These are phyloP conservation scores for Littorina saxatilis DNA, from an alignment of 1,140 invertebrate species.

Conservation along the genomic window DNA sequence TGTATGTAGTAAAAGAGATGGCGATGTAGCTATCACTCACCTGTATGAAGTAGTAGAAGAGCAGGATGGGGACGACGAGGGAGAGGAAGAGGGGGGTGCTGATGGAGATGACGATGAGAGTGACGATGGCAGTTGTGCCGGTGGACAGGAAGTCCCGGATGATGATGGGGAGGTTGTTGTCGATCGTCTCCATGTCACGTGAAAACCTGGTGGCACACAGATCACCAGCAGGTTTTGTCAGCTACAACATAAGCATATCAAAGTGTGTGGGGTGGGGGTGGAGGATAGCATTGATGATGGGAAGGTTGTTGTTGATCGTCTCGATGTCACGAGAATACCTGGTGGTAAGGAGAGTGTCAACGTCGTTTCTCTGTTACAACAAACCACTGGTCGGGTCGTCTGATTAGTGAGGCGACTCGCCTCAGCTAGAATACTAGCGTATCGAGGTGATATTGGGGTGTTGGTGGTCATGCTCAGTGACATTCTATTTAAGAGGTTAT, in stretches of 20 bases:
- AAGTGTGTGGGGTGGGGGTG: neutral
- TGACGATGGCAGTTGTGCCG: conserved; percentile 51
- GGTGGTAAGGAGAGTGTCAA: conserved; percentile 70
- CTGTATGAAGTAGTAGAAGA: conserved; percentile 80
- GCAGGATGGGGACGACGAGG: conserved; percentile 77
- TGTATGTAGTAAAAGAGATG: too few species aligned
- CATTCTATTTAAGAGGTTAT: too few species aligned
- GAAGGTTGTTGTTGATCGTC: conserved; percentile 77
- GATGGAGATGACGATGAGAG: conserved; percentile 58
- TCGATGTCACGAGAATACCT: conserved; percentile 80
- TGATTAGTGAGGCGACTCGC: too few species aligned
- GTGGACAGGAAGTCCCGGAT: conserved; percentile 68
- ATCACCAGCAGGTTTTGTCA: neutral
- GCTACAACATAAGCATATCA: neutral
- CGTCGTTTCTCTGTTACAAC: too few species aligned
- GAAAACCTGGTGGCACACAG: conserved; percentile 77
- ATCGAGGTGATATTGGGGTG: too few species aligned
- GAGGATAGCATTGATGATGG: conserved; percentile 66
- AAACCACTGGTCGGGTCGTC: too few species aligned
- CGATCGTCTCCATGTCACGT: conserved; percentile 79
- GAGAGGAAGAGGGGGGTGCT: conserved; percentile 63
- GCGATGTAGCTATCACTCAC: conserved; percentile 44
- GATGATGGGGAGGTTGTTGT: conserved; percentile 76
- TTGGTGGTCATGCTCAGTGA: too few species aligned
- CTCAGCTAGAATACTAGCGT: too few species aligned